Evolutionary conservation across 2,113 vertebrate genomes (phyloP).

Genomic region (Varanus komodoensis): DNA sequence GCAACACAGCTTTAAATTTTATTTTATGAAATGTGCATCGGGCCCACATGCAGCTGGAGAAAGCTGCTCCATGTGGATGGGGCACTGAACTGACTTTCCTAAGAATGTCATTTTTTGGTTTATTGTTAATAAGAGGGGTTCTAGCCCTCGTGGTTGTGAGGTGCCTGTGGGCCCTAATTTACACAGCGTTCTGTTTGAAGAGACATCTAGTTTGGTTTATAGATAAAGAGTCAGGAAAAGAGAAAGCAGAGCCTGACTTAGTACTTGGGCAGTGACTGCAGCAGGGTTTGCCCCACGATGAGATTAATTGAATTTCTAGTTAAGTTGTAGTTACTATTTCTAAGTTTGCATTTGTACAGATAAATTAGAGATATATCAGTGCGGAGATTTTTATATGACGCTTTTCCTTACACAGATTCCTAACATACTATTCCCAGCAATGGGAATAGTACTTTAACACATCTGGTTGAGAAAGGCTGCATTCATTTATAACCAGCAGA

Average conservation of each 20-base stretch:
- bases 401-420: too few relatives aligned
- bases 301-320: background rate
- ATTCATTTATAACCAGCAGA: background rate
- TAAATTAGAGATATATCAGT: background rate
- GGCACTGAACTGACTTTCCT: background rate
- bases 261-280: background rate
- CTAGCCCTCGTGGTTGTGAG: background rate
- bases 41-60: background rate
- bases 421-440: too few relatives aligned
- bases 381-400: too few relatives aligned
- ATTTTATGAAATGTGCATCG: background rate
- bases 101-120: background rate
- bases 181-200: background rate
- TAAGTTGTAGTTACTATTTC: background rate
- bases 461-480: too few relatives aligned
- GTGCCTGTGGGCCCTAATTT: background rate
- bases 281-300: background rate
- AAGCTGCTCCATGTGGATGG: background rate
- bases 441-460: too few relatives aligned
- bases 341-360: background rate
- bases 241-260: background rate
- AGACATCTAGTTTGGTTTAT: background rate
- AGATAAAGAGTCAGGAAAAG: background rate
- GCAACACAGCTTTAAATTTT: background rate
- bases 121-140: background rate